These are phyloP conservation scores for Pterocles burchelli DNA, from an alignment of 2,113 vertebrate species.

Conservation along the genomic window DNA sequence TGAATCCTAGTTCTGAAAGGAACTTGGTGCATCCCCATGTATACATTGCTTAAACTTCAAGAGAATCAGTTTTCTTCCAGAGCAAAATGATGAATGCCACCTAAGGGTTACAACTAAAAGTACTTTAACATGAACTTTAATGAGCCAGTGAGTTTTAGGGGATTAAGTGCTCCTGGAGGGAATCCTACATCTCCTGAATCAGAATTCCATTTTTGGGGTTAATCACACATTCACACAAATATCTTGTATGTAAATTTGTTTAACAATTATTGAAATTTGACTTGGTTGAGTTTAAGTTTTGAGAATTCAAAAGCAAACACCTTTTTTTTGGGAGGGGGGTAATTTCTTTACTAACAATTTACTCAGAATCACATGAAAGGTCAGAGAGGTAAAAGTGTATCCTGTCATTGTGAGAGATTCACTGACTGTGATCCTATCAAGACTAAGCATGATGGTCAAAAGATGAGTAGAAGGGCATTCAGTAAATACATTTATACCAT, in stretches of 20 bases:
- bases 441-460: not conserved
- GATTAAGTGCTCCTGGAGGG: not conserved
- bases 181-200: not conserved
- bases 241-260: not conserved
- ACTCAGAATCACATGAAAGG: not conserved
- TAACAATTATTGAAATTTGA: not conserved
- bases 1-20: not conserved
- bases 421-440: not conserved
- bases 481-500: not conserved
- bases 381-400: not conserved
- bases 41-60: not conserved
- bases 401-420: not conserved
- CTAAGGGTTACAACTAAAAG: not conserved
- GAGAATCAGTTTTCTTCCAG: not conserved
- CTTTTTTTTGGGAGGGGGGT: not conserved
- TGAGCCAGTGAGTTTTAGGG: not conserved
- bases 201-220: not conserved
- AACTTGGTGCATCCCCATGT: not conserved
- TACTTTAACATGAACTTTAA: not conserved
- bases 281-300: not conserved
- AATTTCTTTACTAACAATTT: not conserved
- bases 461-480: not conserved
- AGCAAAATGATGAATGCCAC: not conserved
- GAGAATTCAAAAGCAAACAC: not conserved
- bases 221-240: not conserved